These are phyloP conservation scores for Drosophila melanica DNA, from an alignment of 1,140 invertebrate species.

Conservation along the genomic window DNA sequence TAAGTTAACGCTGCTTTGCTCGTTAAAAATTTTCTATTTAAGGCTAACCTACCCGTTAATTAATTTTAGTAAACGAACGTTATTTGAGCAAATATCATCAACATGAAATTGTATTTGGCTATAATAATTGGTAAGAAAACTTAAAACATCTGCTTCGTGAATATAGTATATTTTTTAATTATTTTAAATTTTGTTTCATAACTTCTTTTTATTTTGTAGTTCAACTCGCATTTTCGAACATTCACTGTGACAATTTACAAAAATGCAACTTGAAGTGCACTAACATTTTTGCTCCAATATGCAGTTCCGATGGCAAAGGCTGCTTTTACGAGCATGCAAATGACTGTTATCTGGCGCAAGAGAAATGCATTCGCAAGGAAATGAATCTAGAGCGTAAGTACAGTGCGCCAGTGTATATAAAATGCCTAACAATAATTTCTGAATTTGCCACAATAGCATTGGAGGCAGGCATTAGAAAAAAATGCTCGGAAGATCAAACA, in stretches of 20 bases:
- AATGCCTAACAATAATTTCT: neutral
- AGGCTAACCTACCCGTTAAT: neutral
- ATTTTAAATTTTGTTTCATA: neutral
- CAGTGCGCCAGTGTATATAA: neutral
- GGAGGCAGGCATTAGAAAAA: neutral
- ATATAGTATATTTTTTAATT: neutral
- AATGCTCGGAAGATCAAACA: neutral
- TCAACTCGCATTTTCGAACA: neutral
- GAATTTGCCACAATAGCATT: neutral
- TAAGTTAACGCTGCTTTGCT: neutral
- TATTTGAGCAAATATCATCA: neutral
- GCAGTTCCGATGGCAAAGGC: neutral
- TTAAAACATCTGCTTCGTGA: neutral
- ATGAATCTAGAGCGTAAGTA: neutral
- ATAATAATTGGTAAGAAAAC: neutral
- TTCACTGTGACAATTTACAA: neutral
- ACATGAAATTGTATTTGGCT: neutral
- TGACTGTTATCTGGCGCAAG: neutral
- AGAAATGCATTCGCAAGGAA: neutral
- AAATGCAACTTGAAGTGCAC: neutral
- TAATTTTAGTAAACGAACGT: neutral
- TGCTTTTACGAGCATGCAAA: neutral
- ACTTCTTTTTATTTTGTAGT: neutral
- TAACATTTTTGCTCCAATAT: neutral
- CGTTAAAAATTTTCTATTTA: neutral